These are phyloP conservation scores for Tokudaia tokunoshimensis DNA, from an alignment of 2,797 vertebrate genomes.

Conservation along the genomic window DNA sequence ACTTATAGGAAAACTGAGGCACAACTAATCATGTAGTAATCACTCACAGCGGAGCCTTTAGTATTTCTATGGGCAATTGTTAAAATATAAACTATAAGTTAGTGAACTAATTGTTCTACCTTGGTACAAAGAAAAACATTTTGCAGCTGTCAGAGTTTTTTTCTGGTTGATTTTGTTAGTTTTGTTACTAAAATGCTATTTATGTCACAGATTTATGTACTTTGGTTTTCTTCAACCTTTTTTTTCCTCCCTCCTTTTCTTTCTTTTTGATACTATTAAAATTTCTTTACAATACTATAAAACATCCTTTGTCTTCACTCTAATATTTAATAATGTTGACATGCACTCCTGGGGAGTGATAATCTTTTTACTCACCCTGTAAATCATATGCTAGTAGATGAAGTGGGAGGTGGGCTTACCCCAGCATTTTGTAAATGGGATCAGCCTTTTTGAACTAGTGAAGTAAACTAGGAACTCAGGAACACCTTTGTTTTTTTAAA, in stretches of 20 bases:
- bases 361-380: constrained; percentile 18
- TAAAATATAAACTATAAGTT: neutral
- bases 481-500: neutral
- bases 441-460: neutral
- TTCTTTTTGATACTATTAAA: constrained; percentile 23
- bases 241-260: constrained; percentile 12
- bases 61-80: neutral
- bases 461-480: neutral
- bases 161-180: neutral
- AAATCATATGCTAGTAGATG: neutral
- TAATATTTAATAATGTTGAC: neutral
- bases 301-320: neutral
- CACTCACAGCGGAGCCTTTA: neutral
- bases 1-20: neutral
- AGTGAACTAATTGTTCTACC: neutral
- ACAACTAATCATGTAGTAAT: neutral
- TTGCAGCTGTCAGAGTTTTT: neutral
- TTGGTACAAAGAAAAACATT: constrained; percentile 32
- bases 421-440: neutral
- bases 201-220: neutral
- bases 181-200: constrained; percentile 40
- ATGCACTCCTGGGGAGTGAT: neutral
- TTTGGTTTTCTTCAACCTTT: neutral
- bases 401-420: neutral
- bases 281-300: neutral